These are phyloP conservation scores for Zaprionus camerounensis DNA, from an alignment of 1,140 invertebrate genomes.

Conservation along the genomic window DNA sequence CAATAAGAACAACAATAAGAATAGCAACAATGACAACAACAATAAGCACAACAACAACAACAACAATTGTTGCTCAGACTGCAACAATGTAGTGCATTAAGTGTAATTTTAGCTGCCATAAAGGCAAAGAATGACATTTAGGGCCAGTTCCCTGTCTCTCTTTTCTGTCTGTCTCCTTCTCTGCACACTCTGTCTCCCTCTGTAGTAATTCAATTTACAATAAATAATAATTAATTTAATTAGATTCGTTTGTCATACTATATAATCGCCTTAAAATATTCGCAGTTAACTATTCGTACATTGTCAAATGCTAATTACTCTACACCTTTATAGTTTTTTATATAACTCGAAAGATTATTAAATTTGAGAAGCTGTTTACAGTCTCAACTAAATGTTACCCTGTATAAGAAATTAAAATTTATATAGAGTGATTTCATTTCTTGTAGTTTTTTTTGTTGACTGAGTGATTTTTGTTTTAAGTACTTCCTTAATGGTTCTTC, in stretches of 20 bases:
- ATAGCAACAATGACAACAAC: not conserved
- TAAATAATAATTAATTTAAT: slow-evolving; percentile 12
- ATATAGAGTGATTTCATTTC: not conserved
- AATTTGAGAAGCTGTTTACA: not conserved
- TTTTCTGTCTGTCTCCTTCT: not conserved
- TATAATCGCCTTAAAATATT: slow-evolving; percentile 10
- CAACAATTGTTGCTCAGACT: slow-evolving; percentile 7
- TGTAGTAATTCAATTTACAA: not conserved
- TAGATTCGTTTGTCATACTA: not conserved
- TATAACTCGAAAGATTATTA: slow-evolving; percentile 22
- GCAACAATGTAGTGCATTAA: slow-evolving; percentile 7
- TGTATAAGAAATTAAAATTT: not conserved
- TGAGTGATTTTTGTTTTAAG: no score
- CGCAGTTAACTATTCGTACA: slow-evolving; percentile 24
- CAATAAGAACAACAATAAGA: not conserved
- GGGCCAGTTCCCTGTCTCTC: no score
- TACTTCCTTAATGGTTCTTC: not conserved
- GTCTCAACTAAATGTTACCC: not conserved
- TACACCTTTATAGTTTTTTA: slow-evolving; percentile 17
- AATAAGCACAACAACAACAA: slow-evolving; percentile 11
- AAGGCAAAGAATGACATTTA: slow-evolving; percentile 3
- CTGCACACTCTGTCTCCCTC: no score
- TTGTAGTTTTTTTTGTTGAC: no score
- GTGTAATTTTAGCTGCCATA: not conserved
- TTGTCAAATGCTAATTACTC: slow-evolving; percentile 40